phyloP scores from a whole-genome alignment of 2,888 invertebrate genomes.

The Agonopterix arenella region DNA sequence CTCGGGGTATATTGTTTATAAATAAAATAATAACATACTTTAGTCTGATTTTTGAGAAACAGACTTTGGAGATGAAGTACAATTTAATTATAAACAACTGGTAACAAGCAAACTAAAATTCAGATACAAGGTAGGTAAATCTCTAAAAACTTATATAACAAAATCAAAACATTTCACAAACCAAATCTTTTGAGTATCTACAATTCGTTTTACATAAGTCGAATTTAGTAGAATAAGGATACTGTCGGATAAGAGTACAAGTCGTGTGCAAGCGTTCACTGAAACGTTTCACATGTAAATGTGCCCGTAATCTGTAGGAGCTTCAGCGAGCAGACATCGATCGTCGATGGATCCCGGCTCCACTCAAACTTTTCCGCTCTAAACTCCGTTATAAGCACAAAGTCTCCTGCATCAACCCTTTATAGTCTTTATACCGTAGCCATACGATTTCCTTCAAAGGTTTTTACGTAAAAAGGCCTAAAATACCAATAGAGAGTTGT shows the following conservation, averaged over 20 bases:
- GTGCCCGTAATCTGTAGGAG: conserved; percentile 59
- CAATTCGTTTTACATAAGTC: conserved; percentile 36
- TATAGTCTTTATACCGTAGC: no score
- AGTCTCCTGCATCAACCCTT: no score
- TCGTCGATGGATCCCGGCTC: conserved; percentile 49
- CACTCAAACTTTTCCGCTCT: conserved; percentile 45
- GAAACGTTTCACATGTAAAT: conserved; percentile 73
- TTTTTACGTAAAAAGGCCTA: no score
- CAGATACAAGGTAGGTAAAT: neutral
- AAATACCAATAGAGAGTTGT: no score
- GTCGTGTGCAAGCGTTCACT: conserved; percentile 57
- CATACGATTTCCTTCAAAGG: no score
- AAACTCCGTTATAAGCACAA: neutral
- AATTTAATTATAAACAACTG: no score
- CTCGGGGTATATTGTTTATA: no score
- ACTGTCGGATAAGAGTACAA: conserved; percentile 47
- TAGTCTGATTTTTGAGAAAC: no score
- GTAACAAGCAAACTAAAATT: conserved; percentile 1
- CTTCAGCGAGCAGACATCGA: conserved; percentile 53
- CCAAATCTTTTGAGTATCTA: neutral
- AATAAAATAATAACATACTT: no score
- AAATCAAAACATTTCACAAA: neutral
- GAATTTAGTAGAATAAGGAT: conserved; percentile 43
- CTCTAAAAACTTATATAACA: neutral
- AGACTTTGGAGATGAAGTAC: no score